Percentiles rank a stretch among this genome's conserved stretches.
These are phyloP conservation scores for Myopa tessellatipennis DNA, from an alignment of 2,888 invertebrate species.

Conservation along the genomic window DNA sequence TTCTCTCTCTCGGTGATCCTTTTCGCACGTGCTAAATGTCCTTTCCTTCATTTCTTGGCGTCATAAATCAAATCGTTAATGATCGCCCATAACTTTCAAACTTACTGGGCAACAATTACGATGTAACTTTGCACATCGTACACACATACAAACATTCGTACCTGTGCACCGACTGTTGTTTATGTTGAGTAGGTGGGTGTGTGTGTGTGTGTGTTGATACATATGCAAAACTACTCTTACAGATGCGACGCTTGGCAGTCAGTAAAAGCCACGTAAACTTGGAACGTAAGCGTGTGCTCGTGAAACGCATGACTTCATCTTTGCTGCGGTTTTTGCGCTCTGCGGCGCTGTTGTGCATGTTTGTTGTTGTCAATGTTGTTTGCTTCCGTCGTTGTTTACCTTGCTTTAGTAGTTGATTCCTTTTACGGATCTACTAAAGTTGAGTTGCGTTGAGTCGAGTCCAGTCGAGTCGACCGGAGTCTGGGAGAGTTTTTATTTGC, in stretches of 20 bases:
- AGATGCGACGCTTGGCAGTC: too few species aligned
- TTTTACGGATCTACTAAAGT: not conserved
- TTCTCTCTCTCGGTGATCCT: not conserved
- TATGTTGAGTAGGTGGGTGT: too few species aligned
- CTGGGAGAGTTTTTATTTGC: not conserved
- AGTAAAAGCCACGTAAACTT: not conserved
- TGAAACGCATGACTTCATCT: not conserved
- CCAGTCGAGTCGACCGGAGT: not conserved
- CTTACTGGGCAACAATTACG: slow-evolving; percentile 12
- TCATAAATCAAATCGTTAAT: slow-evolving; percentile 36
- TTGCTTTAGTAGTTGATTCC: not conserved
- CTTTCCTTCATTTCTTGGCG: not conserved
- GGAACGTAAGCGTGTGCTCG: not conserved
- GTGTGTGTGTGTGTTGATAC: not conserved
- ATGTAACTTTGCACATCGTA: not conserved
- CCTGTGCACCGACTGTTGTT: too few species aligned
- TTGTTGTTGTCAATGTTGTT: not conserved
- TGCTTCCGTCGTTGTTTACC: not conserved
- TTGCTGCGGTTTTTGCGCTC: not conserved
- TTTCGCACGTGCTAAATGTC: not conserved
- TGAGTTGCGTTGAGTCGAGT: not conserved
- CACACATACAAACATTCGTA: not conserved
- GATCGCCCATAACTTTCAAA: slow-evolving; percentile 30
- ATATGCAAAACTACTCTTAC: not conserved
- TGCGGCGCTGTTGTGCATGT: not conserved